These are phyloP conservation scores for Philypnodon macrostomus DNA, from an alignment of 2,797 vertebrate species.

Conservation along the genomic window DNA sequence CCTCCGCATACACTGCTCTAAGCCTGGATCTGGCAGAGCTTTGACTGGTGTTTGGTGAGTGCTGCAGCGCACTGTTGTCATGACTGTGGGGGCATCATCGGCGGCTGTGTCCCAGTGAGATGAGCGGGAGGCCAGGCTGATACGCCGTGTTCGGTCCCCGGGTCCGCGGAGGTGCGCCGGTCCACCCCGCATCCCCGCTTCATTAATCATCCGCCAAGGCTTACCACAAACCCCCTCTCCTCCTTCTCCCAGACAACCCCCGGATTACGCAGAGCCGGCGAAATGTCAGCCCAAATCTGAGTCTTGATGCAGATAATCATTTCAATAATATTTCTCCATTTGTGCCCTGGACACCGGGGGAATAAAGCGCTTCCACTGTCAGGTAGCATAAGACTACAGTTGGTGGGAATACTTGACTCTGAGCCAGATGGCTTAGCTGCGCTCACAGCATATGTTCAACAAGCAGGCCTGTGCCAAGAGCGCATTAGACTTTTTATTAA, in stretches of 20 bases:
- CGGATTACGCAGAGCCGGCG: conserved; percentile 99
- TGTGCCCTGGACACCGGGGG: conserved; percentile 97
- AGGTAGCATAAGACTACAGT: conserved; percentile 99
- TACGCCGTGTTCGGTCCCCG: conserved; percentile 88
- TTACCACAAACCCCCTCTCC: conserved; percentile 90
- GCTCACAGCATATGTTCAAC: conserved; percentile 99
- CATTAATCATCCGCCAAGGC: conserved; percentile 99
- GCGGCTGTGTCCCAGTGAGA: conserved; percentile 80
- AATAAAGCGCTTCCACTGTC: conserved; percentile 99
- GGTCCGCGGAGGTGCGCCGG: conserved; percentile 96
- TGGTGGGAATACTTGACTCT: conserved; percentile 99
- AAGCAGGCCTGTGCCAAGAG: conserved; percentile 89
- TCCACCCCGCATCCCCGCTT: conserved; percentile 94
- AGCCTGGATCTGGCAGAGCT: conserved; percentile 67
- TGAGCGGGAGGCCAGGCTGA: conserved; percentile 83
- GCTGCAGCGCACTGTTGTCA: conserved; percentile 41
- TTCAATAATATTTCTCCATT: conserved; percentile 99
- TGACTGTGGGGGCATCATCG: conserved; percentile 62
- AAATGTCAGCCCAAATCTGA: conserved; percentile 99
- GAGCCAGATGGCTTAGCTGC: conserved; percentile 99
- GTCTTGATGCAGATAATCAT: conserved; percentile 99
- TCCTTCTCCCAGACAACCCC: conserved; percentile 97
- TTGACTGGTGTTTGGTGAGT: conserved; percentile 66
- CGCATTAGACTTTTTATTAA: conserved; percentile 96
- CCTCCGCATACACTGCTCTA: conserved; percentile 48